Conservation (phyloP, 1,140 invertebrate species). For the Drosophila guanche region DNA sequence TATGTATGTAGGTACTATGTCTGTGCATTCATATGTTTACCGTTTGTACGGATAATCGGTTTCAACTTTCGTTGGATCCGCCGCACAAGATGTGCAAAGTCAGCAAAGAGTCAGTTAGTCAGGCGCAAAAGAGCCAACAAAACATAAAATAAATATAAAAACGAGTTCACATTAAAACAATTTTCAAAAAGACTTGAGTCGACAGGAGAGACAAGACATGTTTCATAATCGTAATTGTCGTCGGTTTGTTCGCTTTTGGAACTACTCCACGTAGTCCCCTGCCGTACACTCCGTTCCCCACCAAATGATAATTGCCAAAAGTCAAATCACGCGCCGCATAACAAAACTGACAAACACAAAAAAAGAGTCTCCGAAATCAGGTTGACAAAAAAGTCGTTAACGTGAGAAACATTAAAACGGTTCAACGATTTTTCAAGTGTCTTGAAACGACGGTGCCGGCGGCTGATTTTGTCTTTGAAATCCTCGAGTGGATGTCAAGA, state of each 20-base stretch:
- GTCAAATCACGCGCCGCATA: conserved; percentile 38
- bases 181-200: conserved; percentile 38
- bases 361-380: conserved; percentile 23
- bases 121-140: not conserved
- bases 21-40: conserved; percentile 1
- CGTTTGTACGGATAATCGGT: conserved; percentile 25
- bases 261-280: no score
- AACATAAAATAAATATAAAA: conserved; percentile 20
- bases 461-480: conserved; percentile 22
- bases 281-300: no score
- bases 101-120: conserved; percentile 6
- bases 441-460: no score
- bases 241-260: no score
- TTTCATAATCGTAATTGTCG: conserved; percentile 35
- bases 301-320: conserved; percentile 50
- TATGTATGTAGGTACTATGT: not conserved
- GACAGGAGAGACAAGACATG: conserved; percentile 36
- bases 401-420: conserved; percentile 8
- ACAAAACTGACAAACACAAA: conserved; percentile 8
- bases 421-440: conserved; percentile 13
- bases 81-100: conserved; percentile 28
- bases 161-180: conserved; percentile 41
- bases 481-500: conserved; percentile 3
- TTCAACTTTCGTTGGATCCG: conserved; percentile 47
- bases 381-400: conserved; percentile 47